Conservation (phyloP, 2,113 vertebrate genomes). For the Lanius collurio region DNA sequence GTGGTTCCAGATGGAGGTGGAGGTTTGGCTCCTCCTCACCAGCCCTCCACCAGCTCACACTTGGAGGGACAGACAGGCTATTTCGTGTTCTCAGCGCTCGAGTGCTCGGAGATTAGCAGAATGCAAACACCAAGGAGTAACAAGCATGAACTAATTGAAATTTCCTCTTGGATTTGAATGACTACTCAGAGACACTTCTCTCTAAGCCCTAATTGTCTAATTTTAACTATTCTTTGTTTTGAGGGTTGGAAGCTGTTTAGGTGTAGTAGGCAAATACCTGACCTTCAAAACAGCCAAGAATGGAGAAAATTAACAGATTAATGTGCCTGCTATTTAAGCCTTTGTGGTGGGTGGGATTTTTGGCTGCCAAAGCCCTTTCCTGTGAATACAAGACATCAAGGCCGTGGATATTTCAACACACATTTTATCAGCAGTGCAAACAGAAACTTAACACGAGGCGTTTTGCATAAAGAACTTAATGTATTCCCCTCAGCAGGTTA, state of each 20-base stretch:
- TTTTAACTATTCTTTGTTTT: background rate
- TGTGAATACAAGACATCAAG: slow-evolving; percentile 3
- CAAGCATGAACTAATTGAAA: background rate
- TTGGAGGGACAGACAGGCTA: background rate
- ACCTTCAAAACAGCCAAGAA: background rate
- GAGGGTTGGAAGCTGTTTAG: background rate
- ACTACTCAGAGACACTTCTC: background rate
- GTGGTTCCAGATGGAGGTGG: fast-evolving
- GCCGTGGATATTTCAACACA: slow-evolving; percentile 37
- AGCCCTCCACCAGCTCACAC: background rate
- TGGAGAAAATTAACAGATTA: background rate
- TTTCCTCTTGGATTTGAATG: background rate
- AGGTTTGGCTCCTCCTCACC: background rate
- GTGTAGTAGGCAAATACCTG: background rate
- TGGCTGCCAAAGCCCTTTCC: slow-evolving; percentile 28
- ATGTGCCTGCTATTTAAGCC: background rate
- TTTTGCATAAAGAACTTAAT: slow-evolving; percentile 27
- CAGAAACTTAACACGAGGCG: slow-evolving; percentile 4
- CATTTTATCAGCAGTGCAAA: slow-evolving; percentile 34
- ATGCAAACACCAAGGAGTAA: background rate
- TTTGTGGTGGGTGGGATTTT: background rate
- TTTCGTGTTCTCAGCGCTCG: fast-evolving
- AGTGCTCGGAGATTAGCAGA: background rate
- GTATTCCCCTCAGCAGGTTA: background rate
- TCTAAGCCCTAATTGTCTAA: background rate